These are phyloP conservation scores for Gobio occitaniae DNA, from an alignment of 2,797 vertebrate species.

Conservation along the genomic window DNA sequence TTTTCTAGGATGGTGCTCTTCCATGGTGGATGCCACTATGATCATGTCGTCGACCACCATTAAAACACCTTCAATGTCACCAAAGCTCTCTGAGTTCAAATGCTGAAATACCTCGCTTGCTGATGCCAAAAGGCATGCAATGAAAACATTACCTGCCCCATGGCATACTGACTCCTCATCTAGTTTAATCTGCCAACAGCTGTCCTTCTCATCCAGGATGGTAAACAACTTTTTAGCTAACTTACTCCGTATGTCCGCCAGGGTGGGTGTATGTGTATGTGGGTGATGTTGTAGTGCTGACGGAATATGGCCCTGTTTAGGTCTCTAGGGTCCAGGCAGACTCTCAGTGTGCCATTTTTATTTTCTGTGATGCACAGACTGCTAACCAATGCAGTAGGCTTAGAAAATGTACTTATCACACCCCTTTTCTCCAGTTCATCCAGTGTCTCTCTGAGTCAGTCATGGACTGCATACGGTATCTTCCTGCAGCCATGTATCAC, in stretches of 20 bases:
- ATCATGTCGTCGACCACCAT: background rate
- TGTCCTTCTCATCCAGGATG: conserved; percentile 10
- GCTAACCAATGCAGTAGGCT: conserved; percentile 25
- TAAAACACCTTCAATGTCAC: background rate
- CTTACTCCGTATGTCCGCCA: no score
- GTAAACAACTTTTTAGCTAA: conserved; percentile 9
- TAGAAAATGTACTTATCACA: background rate
- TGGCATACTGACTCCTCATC: background rate
- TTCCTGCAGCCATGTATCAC: conserved; percentile 21
- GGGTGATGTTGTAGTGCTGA: background rate
- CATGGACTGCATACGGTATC: background rate
- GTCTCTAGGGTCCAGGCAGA: conserved; percentile 14
- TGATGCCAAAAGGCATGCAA: background rate
- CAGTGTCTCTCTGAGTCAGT: background rate
- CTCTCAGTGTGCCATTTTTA: background rate
- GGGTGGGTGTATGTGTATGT: no score
- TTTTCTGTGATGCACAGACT: conserved; percentile 27
- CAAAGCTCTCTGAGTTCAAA: background rate
- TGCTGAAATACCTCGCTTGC: background rate
- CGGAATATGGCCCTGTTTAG: background rate
- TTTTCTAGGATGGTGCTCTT: no score
- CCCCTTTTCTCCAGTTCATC: background rate
- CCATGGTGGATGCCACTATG: background rate
- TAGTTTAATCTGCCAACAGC: conserved; percentile 1
- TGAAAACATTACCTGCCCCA: conserved; percentile 10